These are phyloP conservation scores for Rhizomys pruinosus DNA, from an alignment of 2,113 vertebrate genomes.

Conservation along the genomic window DNA sequence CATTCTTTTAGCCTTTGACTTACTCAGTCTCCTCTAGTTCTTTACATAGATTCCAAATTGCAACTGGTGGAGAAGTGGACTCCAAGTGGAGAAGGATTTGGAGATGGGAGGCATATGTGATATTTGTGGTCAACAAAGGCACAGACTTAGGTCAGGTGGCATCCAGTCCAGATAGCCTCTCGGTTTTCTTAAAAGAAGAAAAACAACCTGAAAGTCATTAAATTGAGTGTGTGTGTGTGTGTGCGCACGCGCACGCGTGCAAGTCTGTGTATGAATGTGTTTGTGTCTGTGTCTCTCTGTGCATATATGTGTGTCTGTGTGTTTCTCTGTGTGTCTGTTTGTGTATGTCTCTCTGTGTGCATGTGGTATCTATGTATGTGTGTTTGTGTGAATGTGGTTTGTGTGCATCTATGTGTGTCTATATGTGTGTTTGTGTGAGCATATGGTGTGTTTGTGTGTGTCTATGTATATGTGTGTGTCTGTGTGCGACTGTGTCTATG, in stretches of 20 bases:
- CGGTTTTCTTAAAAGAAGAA: neutral
- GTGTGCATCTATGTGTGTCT: too few species aligned
- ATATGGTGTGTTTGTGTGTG: too few species aligned
- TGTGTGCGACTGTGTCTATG: too few species aligned
- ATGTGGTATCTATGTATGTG: too few species aligned
- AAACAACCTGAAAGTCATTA: conserved; percentile 11
- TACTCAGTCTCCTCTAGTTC: neutral
- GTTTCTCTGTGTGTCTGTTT: too few species aligned
- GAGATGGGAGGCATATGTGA: rapidly evolving
- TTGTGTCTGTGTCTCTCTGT: too few species aligned
- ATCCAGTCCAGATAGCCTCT: neutral
- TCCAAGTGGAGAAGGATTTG: neutral
- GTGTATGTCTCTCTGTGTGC: too few species aligned
- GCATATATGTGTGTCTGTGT: too few species aligned
- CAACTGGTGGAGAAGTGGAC: neutral
- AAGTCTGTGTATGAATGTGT: too few species aligned
- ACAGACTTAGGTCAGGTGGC: rapidly evolving
- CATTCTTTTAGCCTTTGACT: neutral
- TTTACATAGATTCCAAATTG: neutral
- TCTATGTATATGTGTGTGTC: neutral
- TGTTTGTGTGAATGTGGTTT: too few species aligned
- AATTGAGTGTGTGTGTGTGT: neutral
- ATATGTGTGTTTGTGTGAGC: too few species aligned
- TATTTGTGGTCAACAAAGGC: too few species aligned
- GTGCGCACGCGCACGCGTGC: neutral